A percentile compares a stretch with the other conserved stretches of the same genome.
Evolutionary conservation across 2,888 invertebrate genomes (phyloP).

Genomic region (Leptogaster cylindrica): DNA sequence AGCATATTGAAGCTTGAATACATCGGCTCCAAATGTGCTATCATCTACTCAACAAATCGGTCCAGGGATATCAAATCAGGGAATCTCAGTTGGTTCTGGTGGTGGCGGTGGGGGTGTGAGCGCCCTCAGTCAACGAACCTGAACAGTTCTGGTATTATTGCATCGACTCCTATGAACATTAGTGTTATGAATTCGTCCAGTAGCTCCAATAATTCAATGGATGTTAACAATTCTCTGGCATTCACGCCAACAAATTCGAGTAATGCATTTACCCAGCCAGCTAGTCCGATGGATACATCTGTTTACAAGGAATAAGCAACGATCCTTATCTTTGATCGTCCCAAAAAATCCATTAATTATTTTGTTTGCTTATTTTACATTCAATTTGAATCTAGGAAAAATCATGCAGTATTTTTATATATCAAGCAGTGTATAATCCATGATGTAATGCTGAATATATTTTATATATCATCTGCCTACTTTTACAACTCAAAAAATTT

Average conservation of each 20-base stretch:
- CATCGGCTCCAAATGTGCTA: slow-evolving; percentile 61
- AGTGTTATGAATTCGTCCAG: slow-evolving; percentile 57
- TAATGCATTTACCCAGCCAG: slow-evolving; percentile 65
- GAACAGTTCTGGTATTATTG: slow-evolving; percentile 44
- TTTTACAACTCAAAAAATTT: too few species aligned
- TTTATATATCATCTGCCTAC: too few species aligned
- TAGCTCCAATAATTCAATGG: slow-evolving; percentile 54
- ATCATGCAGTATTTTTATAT: too few species aligned
- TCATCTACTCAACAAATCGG: slow-evolving; percentile 54
- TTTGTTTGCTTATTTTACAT: too few species aligned
- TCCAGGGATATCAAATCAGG: slow-evolving; percentile 36
- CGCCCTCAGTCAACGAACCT: slow-evolving; percentile 52
- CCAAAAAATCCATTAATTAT: too few species aligned
- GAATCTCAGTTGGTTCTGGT: slow-evolving; percentile 25
- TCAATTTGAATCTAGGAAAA: too few species aligned
- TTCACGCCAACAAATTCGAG: slow-evolving; percentile 52
- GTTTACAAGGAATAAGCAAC: slow-evolving; percentile 67
- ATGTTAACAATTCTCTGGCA: slow-evolving; percentile 57
- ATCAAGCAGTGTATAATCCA: too few species aligned
- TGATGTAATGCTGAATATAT: too few species aligned
- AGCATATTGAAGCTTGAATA: slow-evolving; percentile 64
- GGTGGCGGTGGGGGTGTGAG: slow-evolving; percentile 14
- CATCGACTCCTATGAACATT: slow-evolving; percentile 54
- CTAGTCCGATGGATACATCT: slow-evolving; percentile 79
- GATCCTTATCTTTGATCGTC: too few species aligned